phyloP scores from a whole-genome alignment of 2,113 vertebrate species.

The Microcebus griseorufus region DNA sequence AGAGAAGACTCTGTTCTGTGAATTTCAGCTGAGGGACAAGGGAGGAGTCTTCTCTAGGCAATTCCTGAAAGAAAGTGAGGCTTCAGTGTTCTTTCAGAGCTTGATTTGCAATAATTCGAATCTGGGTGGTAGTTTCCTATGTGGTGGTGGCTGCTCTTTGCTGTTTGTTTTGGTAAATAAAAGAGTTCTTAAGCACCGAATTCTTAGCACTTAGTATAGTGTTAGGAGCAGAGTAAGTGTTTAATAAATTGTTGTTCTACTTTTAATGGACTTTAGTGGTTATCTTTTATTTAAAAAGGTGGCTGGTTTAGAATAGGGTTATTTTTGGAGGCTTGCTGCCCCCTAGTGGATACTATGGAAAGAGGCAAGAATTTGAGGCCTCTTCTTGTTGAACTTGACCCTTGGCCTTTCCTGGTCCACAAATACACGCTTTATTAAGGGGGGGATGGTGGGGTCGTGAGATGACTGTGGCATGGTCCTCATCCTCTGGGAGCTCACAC shows the following conservation, averaged over 20 bases:
- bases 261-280: background rate
- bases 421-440: background rate
- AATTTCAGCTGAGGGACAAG: background rate
- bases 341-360: conserved; percentile 16
- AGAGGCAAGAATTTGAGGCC: background rate
- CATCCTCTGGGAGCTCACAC: background rate
- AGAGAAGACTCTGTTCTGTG: background rate
- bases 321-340: conserved; percentile 64
- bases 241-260: background rate
- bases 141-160: background rate
- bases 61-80: background rate
- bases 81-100: background rate
- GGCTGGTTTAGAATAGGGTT: background rate
- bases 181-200: background rate
- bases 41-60: background rate
- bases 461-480: background rate
- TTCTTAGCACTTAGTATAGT: background rate
- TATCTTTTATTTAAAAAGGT: background rate
- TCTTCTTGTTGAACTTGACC: background rate
- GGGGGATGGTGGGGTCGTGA: fast-evolving
- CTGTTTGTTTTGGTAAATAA: background rate
- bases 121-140: background rate
- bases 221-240: background rate
- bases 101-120: background rate
- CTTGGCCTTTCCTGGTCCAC: background rate